phyloP scores from a whole-genome alignment of 2,113 vertebrate genomes.

The Mobula birostris region DNA sequence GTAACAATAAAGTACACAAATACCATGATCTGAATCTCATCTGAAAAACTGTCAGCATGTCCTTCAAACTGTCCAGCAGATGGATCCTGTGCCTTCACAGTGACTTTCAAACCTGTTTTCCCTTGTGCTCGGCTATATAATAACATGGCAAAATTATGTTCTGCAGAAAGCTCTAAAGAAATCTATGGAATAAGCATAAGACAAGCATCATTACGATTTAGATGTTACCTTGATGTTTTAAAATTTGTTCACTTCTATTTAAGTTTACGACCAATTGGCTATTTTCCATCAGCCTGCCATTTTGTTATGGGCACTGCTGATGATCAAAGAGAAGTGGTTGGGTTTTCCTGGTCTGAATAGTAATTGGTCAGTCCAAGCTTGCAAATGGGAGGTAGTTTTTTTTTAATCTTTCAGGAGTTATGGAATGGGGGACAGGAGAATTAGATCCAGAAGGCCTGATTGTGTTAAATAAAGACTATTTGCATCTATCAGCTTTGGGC shows the following conservation, averaged over 20 bases:
- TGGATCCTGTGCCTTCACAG: slow-evolving; percentile 46
- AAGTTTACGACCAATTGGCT: too few relatives aligned
- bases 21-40: slow-evolving; percentile 61
- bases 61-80: slow-evolving; percentile 50
- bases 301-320: too few relatives aligned
- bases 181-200: slow-evolving; percentile 44
- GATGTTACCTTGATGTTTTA: background rate
- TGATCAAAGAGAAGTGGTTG: too few relatives aligned
- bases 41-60: slow-evolving; percentile 46
- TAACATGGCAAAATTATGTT: slow-evolving; percentile 56
- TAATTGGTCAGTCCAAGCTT: too few relatives aligned
- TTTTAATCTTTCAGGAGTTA: too few relatives aligned
- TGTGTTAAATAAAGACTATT: too few relatives aligned
- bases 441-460: too few relatives aligned
- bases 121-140: slow-evolving; percentile 52
- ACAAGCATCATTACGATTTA: background rate
- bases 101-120: slow-evolving; percentile 54
- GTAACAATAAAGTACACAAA: background rate
- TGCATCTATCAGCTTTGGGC: too few relatives aligned
- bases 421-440: too few relatives aligned
- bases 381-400: too few relatives aligned
- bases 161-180: slow-evolving; percentile 48
- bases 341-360: too few relatives aligned
- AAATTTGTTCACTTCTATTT: background rate
- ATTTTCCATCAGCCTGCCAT: too few relatives aligned